phyloP scores from a whole-genome alignment of 1,140 invertebrate genomes.

The Lepidurus arcticus region DNA sequence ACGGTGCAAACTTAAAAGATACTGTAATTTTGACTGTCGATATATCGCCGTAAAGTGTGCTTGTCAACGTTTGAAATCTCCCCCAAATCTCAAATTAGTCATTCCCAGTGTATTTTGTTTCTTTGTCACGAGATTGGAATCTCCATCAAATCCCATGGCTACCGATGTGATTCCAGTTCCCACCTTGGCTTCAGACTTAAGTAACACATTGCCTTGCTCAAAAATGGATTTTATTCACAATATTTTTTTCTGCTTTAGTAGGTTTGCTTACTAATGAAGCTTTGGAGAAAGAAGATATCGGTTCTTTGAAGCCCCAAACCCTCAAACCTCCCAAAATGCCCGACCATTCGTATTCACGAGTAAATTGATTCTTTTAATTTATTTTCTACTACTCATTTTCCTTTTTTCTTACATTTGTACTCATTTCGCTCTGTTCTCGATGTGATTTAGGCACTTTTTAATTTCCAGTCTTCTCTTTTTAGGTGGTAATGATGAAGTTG shows the following conservation, averaged over 20 bases:
- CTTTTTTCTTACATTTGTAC: not conserved
- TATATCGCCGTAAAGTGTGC: not conserved
- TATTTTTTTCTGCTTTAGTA: not conserved
- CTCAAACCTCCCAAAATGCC: not conserved
- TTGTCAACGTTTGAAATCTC: not conserved
- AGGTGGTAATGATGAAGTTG: constrained; percentile 28
- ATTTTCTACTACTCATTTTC: not conserved
- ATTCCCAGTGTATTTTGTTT: not conserved
- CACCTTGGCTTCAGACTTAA: not conserved
- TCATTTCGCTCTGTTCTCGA: not conserved
- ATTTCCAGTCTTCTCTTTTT: constrained; percentile 12
- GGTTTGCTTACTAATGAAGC: not conserved
- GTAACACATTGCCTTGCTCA: not conserved
- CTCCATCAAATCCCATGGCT: not conserved
- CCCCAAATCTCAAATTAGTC: not conserved
- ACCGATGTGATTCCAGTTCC: not conserved
- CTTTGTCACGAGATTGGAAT: not conserved
- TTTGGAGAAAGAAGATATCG: not conserved
- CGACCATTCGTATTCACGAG: constrained; percentile 8
- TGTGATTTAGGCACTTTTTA: not conserved
- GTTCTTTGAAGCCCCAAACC: not conserved
- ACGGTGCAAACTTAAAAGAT: not conserved
- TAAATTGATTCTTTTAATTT: not conserved
- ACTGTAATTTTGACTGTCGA: not conserved
- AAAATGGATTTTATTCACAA: not conserved